Percentiles rank a stretch among this genome's conserved stretches.
These are phyloP conservation scores for Dreissena polymorpha DNA, from an alignment of 1,140 invertebrate genomes.

Conservation along the genomic window DNA sequence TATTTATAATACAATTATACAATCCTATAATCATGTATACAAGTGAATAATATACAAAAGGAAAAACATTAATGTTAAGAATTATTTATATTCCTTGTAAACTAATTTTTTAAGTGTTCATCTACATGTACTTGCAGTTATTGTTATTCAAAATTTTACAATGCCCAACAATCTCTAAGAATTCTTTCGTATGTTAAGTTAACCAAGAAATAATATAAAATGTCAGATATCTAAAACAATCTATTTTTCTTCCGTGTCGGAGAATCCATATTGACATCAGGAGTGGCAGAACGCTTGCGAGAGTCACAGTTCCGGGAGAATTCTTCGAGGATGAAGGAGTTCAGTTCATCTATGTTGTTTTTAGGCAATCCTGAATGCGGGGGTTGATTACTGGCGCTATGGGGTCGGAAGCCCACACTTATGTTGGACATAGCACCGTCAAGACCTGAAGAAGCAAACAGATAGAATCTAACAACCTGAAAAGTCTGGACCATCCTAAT, in stretches of 20 bases:
- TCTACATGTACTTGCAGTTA: too few species aligned
- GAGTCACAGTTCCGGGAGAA: conserved; percentile 84
- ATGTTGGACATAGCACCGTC: conserved; percentile 79
- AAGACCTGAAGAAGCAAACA: conserved; percentile 70
- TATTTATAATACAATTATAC: too few species aligned
- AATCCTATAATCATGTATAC: too few species aligned
- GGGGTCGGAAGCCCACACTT: conserved; percentile 71
- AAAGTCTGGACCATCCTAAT: too few species aligned
- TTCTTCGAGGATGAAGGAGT: conserved; percentile 88
- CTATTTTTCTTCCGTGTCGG: conserved; percentile 83
- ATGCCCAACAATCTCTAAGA: too few species aligned
- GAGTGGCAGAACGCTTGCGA: conserved; percentile 82
- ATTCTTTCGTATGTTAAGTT: too few species aligned
- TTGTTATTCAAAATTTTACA: too few species aligned
- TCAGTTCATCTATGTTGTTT: conserved; percentile 83
- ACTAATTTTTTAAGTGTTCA: too few species aligned
- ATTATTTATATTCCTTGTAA: too few species aligned
- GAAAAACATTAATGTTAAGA: too few species aligned
- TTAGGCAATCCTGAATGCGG: conserved; percentile 53
- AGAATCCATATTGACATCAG: conserved; percentile 84
- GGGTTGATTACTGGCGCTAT: conserved; percentile 50
- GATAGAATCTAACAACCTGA: background rate
- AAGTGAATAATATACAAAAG: too few species aligned
- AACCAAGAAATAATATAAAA: too few species aligned
- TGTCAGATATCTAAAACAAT: conserved; percentile 25